Evolutionary conservation across 2,888 invertebrate species (phyloP).

Genomic region (Cerastis leucographa): DNA sequence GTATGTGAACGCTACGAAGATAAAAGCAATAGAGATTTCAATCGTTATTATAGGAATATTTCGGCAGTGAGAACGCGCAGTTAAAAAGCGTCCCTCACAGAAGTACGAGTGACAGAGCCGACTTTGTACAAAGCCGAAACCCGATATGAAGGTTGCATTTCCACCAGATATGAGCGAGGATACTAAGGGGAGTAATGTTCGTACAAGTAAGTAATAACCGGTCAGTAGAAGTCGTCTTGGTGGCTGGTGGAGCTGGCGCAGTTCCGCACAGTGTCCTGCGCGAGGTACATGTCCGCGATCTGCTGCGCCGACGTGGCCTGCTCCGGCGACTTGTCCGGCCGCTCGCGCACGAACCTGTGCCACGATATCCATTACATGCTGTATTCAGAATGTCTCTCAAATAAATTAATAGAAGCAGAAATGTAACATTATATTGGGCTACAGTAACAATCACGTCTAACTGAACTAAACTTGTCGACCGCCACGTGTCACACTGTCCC

Average conservation of each 20-base stretch:
- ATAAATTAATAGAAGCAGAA: not conserved
- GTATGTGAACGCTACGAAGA: not conserved
- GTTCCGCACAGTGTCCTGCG: slow-evolving; percentile 95
- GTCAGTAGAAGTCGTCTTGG: slow-evolving; percentile 82
- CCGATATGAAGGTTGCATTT: not conserved
- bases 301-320: slow-evolving; percentile 97
- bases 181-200: not conserved
- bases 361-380: not conserved
- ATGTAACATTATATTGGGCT: not conserved
- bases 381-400: not conserved
- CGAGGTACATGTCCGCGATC: slow-evolving; percentile 97
- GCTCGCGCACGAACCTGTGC: slow-evolving; percentile 94
- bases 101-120: not conserved
- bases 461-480: not conserved
- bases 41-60: not conserved
- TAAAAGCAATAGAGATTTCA: not conserved
- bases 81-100: not conserved
- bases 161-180: not conserved
- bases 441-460: not conserved
- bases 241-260: slow-evolving; percentile 35
- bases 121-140: not conserved
- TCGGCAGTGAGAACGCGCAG: not conserved
- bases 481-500: not conserved
- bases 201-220: not conserved
- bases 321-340: slow-evolving; percentile 98